Evolutionary conservation across 2,797 vertebrate genomes (phyloP).

Genomic region (Manis pentadactyla): DNA sequence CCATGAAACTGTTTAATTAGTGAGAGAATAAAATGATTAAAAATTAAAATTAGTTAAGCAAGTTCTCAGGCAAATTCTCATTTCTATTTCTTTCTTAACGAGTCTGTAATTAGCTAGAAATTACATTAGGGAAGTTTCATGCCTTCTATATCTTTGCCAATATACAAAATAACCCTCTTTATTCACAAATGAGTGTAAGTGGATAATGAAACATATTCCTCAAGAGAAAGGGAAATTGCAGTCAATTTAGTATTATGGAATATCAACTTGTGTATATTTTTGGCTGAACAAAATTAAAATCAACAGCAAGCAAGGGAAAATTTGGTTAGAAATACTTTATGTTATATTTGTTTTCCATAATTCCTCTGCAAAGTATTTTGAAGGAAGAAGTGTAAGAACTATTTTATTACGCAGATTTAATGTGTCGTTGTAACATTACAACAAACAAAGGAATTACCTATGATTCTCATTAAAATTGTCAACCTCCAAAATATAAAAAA

Average conservation of each 20-base stretch:
- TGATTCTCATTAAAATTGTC: slow-evolving; percentile 4
- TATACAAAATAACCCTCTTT: slow-evolving; percentile 67
- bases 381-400: neutral
- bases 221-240: slow-evolving; percentile 76
- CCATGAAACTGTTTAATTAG: slow-evolving; percentile 79
- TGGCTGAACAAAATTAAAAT: slow-evolving; percentile 78
- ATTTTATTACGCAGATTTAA: slow-evolving; percentile 42
- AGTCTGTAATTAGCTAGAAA: slow-evolving; percentile 82
- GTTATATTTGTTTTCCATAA: slow-evolving; percentile 64
- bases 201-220: slow-evolving; percentile 79
- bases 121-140: slow-evolving; percentile 80
- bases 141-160: slow-evolving; percentile 75
- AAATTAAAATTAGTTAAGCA: slow-evolving; percentile 82
- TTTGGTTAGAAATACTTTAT: slow-evolving; percentile 67
- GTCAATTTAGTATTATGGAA: slow-evolving; percentile 77
- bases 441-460: neutral
- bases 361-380: slow-evolving; percentile 27
- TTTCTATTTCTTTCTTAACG: slow-evolving; percentile 79
- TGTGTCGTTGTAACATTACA: slow-evolving; percentile 7
- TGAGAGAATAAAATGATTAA: slow-evolving; percentile 81
- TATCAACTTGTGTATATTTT: slow-evolving; percentile 79
- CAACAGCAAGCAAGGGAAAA: slow-evolving; percentile 73
- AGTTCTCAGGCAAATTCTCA: slow-evolving; percentile 80
- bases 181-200: slow-evolving; percentile 71
- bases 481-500: slow-evolving; percentile 14